These are phyloP conservation scores for Philereme vetulata DNA, from an alignment of 2,888 invertebrate species.

Conservation along the genomic window DNA sequence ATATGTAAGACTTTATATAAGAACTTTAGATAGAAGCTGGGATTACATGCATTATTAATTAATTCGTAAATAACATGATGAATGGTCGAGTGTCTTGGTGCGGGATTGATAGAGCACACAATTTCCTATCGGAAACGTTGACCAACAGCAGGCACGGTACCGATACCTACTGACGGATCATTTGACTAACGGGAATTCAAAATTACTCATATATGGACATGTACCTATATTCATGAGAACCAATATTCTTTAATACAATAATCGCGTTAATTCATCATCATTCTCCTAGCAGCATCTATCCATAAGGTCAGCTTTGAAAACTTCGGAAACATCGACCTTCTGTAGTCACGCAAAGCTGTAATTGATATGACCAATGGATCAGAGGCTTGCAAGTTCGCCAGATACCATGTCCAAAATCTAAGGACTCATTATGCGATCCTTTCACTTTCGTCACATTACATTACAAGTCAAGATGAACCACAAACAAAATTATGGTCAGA, in stretches of 20 bases:
- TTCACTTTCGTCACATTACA: constrained; percentile 57
- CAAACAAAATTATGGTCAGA: constrained; percentile 46
- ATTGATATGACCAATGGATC: constrained; percentile 38
- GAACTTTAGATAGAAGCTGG: background rate
- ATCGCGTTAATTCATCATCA: constrained; percentile 22
- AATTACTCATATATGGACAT: too few relatives aligned
- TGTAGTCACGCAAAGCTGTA: constrained; percentile 36
- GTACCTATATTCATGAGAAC: background rate
- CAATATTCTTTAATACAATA: constrained; percentile 9
- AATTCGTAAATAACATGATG: constrained; percentile 1
- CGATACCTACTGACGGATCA: background rate
- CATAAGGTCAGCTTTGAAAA: constrained; percentile 35
- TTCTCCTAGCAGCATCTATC: constrained; percentile 15
- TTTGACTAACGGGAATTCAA: background rate
- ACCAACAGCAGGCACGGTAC: background rate
- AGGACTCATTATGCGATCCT: constrained; percentile 45
- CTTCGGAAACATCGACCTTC: constrained; percentile 37
- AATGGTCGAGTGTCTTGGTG: background rate
- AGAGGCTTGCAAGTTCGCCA: constrained; percentile 20
- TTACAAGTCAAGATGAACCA: constrained; percentile 48
- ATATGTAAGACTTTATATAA: too few relatives aligned
- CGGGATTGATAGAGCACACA: constrained; percentile 20
- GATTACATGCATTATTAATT: background rate
- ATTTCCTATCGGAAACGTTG: constrained; percentile 11
- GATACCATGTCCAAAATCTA: constrained; percentile 30